A percentile compares a stretch with the other conserved stretches of the same genome.
These are phyloP conservation scores for Drosophila micromelanica DNA, from an alignment of 1,140 invertebrate genomes.

Conservation along the genomic window DNA sequence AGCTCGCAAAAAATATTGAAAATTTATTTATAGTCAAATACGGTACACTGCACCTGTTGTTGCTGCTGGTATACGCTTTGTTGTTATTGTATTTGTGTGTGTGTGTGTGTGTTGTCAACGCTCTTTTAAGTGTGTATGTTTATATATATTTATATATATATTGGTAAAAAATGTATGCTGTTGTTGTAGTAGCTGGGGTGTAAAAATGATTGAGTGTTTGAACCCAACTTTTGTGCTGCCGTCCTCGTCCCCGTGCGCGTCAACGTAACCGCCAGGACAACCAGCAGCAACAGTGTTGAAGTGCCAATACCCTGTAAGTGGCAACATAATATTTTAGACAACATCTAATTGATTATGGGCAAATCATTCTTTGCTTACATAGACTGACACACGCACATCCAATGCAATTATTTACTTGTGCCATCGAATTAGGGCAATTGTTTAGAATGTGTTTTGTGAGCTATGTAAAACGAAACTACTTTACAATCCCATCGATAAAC, in stretches of 20 bases:
- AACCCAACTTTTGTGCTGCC: slow-evolving; percentile 66
- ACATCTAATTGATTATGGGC: neutral
- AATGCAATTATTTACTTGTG: neutral
- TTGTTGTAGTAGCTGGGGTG: slow-evolving; percentile 58
- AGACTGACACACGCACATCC: neutral
- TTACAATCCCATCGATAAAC: neutral
- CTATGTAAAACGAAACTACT: neutral
- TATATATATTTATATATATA: slow-evolving; percentile 21
- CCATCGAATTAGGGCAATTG: neutral
- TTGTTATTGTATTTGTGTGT: slow-evolving; percentile 22
- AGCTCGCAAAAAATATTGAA: slow-evolving; percentile 66
- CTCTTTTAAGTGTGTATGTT: slow-evolving; percentile 14
- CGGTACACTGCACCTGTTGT: slow-evolving; percentile 70
- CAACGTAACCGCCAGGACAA: slow-evolving; percentile 5
- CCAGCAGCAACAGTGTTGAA: neutral
- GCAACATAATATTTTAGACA: neutral
- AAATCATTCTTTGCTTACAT: neutral
- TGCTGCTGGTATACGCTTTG: slow-evolving; percentile 25
- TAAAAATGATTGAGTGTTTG: slow-evolving; percentile 79
- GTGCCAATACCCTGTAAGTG: slow-evolving; percentile 3
- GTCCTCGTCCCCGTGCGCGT: slow-evolving; percentile 17
- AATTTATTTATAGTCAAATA: slow-evolving; percentile 78
- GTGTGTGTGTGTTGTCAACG: slow-evolving; percentile 29
- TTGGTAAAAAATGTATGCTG: slow-evolving; percentile 34
- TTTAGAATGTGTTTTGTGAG: neutral